A percentile compares a stretch with the other conserved stretches of the same genome.
Evolutionary conservation across 2,888 invertebrate species (phyloP).

Genomic region (Drosophila silvestris): DNA sequence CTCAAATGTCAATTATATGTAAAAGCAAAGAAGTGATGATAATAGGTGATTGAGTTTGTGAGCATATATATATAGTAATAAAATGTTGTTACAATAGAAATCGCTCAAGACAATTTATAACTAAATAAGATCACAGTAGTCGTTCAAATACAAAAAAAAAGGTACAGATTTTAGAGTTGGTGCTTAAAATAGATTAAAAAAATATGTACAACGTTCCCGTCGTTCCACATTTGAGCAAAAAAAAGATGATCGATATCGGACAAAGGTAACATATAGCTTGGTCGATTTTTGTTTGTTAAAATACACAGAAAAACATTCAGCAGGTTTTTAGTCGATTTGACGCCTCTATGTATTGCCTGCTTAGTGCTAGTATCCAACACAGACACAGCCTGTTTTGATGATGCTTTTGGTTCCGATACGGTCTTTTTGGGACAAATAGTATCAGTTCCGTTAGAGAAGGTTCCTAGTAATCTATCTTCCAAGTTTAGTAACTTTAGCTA

Average conservation of each 20-base stretch:
- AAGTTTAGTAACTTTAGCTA: not conserved
- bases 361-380: not conserved
- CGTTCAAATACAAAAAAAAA: not conserved
- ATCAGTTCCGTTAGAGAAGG: too few relatives aligned
- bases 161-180: not conserved
- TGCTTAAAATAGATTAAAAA: not conserved
- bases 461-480: not conserved
- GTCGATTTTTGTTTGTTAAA: not conserved
- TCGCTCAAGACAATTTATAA: constrained; percentile 34
- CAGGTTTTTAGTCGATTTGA: not conserved
- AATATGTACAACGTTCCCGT: not conserved
- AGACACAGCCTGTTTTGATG: not conserved
- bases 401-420: not conserved
- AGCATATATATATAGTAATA: constrained; percentile 17
- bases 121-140: not conserved
- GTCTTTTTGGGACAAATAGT: too few relatives aligned
- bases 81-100: constrained; percentile 34
- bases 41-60: not conserved
- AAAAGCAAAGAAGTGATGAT: constrained; percentile 1
- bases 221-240: not conserved
- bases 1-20: not conserved
- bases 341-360: not conserved
- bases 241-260: too few relatives aligned
- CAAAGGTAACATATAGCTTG: not conserved
- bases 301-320: not conserved